Percentiles rank a stretch among this genome's conserved stretches.
Evolutionary conservation across 1,140 invertebrate species (phyloP).

Genomic region (Hycleus phaleratus): DNA sequence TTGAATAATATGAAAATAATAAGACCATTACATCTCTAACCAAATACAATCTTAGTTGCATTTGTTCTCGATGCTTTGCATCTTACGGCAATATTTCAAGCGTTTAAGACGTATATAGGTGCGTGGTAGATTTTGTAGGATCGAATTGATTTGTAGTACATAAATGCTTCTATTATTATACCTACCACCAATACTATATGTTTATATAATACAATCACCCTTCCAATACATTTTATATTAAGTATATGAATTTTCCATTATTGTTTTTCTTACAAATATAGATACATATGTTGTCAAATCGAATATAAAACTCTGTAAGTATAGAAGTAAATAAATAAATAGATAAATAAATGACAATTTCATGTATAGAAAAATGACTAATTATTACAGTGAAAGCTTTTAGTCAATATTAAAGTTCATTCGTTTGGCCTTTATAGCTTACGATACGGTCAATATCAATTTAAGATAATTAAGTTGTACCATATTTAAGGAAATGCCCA

Average conservation of each 20-base stretch:
- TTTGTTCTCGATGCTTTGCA: not conserved
- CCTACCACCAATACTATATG: too few relatives aligned
- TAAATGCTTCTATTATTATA: slow-evolving; percentile 14
- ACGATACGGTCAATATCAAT: slow-evolving; percentile 27
- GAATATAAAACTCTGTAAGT: too few relatives aligned
- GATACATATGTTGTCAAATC: too few relatives aligned
- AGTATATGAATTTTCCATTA: too few relatives aligned
- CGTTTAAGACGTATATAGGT: slow-evolving; percentile 12
- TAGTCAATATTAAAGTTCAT: slow-evolving; percentile 4
- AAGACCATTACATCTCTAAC: too few relatives aligned
- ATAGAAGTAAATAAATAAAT: too few relatives aligned
- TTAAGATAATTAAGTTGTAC: slow-evolving; percentile 22
- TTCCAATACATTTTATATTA: too few relatives aligned
- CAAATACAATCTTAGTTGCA: too few relatives aligned
- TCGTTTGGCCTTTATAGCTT: slow-evolving; percentile 13
- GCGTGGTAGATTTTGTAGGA: slow-evolving; percentile 21
- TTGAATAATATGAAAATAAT: too few relatives aligned
- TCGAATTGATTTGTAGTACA: slow-evolving; percentile 26
- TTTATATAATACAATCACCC: too few relatives aligned
- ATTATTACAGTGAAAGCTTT: slow-evolving; percentile 19
- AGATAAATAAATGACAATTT: too few relatives aligned
- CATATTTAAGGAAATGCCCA: slow-evolving; percentile 11
- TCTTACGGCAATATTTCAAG: slow-evolving; percentile 27
- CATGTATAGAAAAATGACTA: not conserved
- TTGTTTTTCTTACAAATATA: too few relatives aligned